Evolutionary conservation across 2,888 invertebrate species (phyloP), one percentile per base, ranked within the genome.

Genomic region (Papilio elwesi): DNA sequence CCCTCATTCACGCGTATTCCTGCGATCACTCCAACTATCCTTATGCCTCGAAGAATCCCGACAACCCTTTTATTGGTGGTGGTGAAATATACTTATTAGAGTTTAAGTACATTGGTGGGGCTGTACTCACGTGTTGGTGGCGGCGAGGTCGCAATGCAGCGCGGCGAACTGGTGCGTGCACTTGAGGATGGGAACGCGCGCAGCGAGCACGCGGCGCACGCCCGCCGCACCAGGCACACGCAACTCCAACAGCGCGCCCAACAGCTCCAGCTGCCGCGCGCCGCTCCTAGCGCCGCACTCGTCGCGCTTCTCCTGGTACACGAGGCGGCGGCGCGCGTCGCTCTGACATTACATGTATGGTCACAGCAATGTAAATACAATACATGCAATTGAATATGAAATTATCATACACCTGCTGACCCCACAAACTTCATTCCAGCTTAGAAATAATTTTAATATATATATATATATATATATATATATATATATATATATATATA

Each of bases 181-280:
- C 88, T 98, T 98, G 70, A 98, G 95, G 77, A 99, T 98, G 8
- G 98, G 98, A 62, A 98, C 97, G 52, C 97, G 92, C 0, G 98
- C 98, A 82, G 97, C 95, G 51, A 98, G 91, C 79, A 98, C 97
- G 76, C 96, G 94, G 75, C 95, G 90, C 16, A 97, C 95, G 78
- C 96, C 95, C 8, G 90, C 85, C 76, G 96, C 95, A 38, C 97
- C 97, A 0, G 97, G 97, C 65, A 96, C 85, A 81, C 97, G 96
- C 69, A 95, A 86, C 81, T 96, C 96, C 78, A 98, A 88, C 75
- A 97, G 85, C 81, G 96, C 96, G 0, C 96, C 96, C 73, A 98
- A 90, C 65, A 95, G 88, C 88, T 96, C 96, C 95, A 98, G 95
- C 81, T 96, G 96, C 26, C 96, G 90, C 86, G 96, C 96, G 55